These are phyloP conservation scores for Euplagia quadripunctaria DNA, from an alignment of 2,888 invertebrate genomes.

Conservation along the genomic window DNA sequence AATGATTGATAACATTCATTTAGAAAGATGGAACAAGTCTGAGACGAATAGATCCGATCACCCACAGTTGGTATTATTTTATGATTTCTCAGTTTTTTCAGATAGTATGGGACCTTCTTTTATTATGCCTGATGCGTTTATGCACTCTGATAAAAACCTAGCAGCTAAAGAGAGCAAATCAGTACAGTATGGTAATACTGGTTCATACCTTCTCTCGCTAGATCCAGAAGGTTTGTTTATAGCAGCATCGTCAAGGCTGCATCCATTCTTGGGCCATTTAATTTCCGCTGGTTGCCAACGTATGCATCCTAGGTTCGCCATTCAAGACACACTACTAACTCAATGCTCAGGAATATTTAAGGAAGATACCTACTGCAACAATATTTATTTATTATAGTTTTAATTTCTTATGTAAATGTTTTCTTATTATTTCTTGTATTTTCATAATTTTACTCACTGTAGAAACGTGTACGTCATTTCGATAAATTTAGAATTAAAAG, in stretches of 20 bases:
- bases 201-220: constrained; percentile 62
- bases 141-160: constrained; percentile 32
- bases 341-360: constrained; percentile 68
- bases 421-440: constrained; percentile 45
- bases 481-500: constrained; percentile 44
- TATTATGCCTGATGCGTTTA: constrained; percentile 46
- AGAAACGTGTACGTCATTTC: constrained; percentile 38
- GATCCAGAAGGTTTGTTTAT: constrained; percentile 73
- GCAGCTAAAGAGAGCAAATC: constrained; percentile 20
- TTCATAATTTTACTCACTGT: constrained; percentile 38
- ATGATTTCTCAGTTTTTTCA: constrained; percentile 64
- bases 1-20: constrained; percentile 6
- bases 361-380: constrained; percentile 71
- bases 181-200: constrained; percentile 29
- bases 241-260: constrained; percentile 66
- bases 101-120: constrained; percentile 56
- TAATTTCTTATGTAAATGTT: constrained; percentile 51
- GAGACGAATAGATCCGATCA: constrained; percentile 42
- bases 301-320: constrained; percentile 66
- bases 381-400: constrained; percentile 70
- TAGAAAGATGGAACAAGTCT: constrained; percentile 32
- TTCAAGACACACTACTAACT: constrained; percentile 65
- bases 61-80: constrained; percentile 64
- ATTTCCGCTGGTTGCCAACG: constrained; percentile 65
- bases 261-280: constrained; percentile 72